Percentiles rank a stretch among this genome's conserved stretches.
These are phyloP conservation scores for Aurelia coerulea DNA, from an alignment of 30 jellyfish, hydroid and myxozoan species.

Conservation along the genomic window DNA sequence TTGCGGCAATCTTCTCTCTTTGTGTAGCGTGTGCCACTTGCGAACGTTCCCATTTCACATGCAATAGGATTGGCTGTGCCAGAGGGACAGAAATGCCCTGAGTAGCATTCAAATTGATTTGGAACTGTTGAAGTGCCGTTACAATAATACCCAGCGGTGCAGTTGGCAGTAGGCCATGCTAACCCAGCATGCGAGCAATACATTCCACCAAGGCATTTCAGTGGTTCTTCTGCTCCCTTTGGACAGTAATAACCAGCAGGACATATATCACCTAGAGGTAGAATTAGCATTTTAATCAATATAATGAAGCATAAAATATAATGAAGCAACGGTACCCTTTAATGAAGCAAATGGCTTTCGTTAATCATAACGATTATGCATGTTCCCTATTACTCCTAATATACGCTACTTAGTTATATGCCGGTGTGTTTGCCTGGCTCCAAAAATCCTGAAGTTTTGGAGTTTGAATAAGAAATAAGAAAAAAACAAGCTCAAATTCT, in stretches of 20 bases:
- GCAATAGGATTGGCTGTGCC: slow-evolving; percentile 74
- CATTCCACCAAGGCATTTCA: slow-evolving; percentile 82
- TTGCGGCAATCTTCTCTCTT: slow-evolving; percentile 64
- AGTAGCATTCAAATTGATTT: slow-evolving; percentile 77
- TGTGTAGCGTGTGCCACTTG: slow-evolving; percentile 66
- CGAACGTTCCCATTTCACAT: slow-evolving; percentile 84
- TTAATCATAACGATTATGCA: no score
- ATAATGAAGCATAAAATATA: background rate
- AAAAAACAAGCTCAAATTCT: no score
- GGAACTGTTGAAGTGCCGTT: slow-evolving; percentile 73
- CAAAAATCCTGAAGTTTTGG: no score
- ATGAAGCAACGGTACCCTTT: no score
- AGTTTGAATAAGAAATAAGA: no score
- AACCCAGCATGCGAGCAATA: slow-evolving; percentile 89
- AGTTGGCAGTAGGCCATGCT: slow-evolving; percentile 80
- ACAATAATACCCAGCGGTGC: slow-evolving; percentile 93
- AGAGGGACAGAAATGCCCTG: slow-evolving; percentile 88
- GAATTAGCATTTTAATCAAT: background rate
- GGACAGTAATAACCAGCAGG: slow-evolving; percentile 89
- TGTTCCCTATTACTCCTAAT: no score
- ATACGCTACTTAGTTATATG: no score
- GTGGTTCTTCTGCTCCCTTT: slow-evolving; percentile 71
- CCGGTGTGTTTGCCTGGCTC: no score
- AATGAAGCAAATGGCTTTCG: no score
- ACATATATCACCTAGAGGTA: slow-evolving; percentile 76